Evolutionary conservation across 2,797 vertebrate genomes (phyloP).

Genomic region (Lemur catta): DNA sequence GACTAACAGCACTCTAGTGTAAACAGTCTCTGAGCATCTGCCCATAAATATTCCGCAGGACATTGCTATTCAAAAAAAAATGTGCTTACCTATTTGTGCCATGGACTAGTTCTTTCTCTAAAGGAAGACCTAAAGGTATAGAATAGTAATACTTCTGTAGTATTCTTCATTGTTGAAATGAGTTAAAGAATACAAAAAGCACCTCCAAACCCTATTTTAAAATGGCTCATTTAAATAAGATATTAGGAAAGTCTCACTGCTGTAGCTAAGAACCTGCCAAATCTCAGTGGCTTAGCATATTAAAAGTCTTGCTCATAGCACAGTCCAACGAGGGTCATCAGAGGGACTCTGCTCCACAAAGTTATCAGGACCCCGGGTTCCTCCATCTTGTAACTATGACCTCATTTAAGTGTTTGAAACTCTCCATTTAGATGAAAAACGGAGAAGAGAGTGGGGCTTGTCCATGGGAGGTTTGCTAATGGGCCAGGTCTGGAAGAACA

Average conservation of each 20-base stretch:
- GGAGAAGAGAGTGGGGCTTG: not conserved
- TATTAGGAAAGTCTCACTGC: not conserved
- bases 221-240: slow-evolving; percentile 2
- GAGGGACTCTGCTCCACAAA: not conserved
- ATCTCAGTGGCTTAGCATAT: not conserved
- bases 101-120: slow-evolving; percentile 5
- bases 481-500: not conserved
- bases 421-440: not conserved
- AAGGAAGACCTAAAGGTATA: not conserved
- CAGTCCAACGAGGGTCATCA: not conserved
- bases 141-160: slow-evolving; percentile 14
- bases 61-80: not conserved
- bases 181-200: slow-evolving; percentile 3
- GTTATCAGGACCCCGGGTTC: not conserved
- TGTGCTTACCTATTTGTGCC: not conserved
- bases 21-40: slow-evolving; percentile 41
- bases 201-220: slow-evolving; percentile 35
- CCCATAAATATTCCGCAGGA: slow-evolving; percentile 42
- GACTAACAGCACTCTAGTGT: slow-evolving; percentile 14
- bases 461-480: not conserved
- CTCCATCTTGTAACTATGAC: not conserved
- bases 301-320: not conserved
- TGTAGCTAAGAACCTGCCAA: not conserved
- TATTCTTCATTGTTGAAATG: slow-evolving; percentile 10
- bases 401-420: not conserved